Percentiles rank a stretch among this genome's conserved stretches.
Evolutionary conservation across 2,888 invertebrate species (phyloP).

Genomic region (Ennomos erosarius): DNA sequence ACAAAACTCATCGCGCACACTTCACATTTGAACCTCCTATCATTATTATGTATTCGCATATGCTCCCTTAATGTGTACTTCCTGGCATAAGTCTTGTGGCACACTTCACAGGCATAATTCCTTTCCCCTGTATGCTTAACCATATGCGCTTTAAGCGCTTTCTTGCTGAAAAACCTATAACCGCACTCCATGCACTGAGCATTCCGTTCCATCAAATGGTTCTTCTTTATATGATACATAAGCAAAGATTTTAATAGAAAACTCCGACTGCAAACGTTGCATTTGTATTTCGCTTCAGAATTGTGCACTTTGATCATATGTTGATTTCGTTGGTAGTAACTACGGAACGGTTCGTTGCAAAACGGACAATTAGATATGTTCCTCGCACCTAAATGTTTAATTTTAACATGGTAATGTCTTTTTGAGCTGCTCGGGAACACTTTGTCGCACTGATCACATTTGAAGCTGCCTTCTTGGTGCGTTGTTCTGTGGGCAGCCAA

Average conservation of each 20-base stretch:
- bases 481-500: constrained; percentile 62
- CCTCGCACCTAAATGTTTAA: constrained; percentile 68
- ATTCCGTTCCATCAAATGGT: constrained; percentile 78
- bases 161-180: constrained; percentile 80
- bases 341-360: constrained; percentile 68
- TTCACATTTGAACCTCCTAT: constrained; percentile 69
- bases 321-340: constrained; percentile 74
- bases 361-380: constrained; percentile 72
- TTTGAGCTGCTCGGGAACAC: constrained; percentile 64
- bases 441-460: constrained; percentile 74
- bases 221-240: constrained; percentile 74
- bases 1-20: constrained; percentile 67
- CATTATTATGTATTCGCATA: constrained; percentile 75
- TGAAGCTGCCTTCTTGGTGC: constrained; percentile 69
- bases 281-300: constrained; percentile 71
- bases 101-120: constrained; percentile 65
- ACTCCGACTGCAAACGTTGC: constrained; percentile 68
- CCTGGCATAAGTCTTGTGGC: constrained; percentile 72
- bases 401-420: constrained; percentile 72
- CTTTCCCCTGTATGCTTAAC: constrained; percentile 75
- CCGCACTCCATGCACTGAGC: constrained; percentile 81
- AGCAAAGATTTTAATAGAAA: constrained; percentile 69
- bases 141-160: constrained; percentile 81
- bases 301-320: constrained; percentile 75
- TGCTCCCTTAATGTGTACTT: constrained; percentile 71